A percentile compares a stretch with the other conserved stretches of the same genome.
Evolutionary conservation across 2,797 vertebrate species (phyloP).

Genomic region (Myiothlypis coronata): DNA sequence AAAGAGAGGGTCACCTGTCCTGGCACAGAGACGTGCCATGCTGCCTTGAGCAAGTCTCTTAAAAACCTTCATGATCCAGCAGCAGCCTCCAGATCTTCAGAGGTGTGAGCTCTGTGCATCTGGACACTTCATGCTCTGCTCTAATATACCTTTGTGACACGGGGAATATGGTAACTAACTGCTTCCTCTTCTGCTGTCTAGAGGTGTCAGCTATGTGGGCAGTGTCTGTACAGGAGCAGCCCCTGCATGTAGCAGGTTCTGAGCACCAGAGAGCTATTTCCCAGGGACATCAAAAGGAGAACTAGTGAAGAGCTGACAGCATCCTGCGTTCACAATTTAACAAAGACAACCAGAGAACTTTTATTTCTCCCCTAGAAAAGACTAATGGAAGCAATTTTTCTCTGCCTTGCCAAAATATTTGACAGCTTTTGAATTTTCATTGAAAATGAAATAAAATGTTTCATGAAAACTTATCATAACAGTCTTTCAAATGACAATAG

Average conservation of each 20-base stretch:
- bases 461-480: too few species aligned
- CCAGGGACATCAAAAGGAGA: neutral
- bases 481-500: neutral
- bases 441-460: neutral
- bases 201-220: neutral
- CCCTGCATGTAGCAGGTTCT: neutral
- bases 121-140: neutral
- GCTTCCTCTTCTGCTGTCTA: neutral
- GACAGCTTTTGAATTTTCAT: constrained; percentile 22
- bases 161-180: neutral
- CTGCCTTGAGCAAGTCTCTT: neutral
- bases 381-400: neutral
- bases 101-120: neutral
- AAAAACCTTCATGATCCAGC: neutral
- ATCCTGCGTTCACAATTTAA: neutral
- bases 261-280: neutral
- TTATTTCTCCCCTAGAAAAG: neutral
- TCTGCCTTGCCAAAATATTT: neutral
- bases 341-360: neutral
- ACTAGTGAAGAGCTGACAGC: neutral
- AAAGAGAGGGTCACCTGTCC: neutral
- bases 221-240: neutral
- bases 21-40: neutral
- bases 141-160: neutral
- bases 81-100: neutral